These are phyloP conservation scores for Eristalis intricaria DNA, from an alignment of 2,888 invertebrate genomes.

Conservation along the genomic window DNA sequence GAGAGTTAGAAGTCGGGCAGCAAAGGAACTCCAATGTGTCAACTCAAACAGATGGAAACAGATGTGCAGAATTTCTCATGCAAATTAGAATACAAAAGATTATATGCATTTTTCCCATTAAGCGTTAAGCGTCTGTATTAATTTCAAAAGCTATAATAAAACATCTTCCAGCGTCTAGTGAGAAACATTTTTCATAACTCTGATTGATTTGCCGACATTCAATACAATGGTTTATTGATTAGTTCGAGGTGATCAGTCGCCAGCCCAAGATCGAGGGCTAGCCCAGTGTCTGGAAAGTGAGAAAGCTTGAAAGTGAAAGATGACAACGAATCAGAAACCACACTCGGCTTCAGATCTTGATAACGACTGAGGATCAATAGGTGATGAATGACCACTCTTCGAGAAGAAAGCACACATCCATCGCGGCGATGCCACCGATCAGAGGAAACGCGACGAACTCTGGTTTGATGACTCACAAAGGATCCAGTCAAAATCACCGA, in stretches of 20 bases:
- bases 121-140: too few relatives aligned
- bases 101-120: too few relatives aligned
- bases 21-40: too few relatives aligned
- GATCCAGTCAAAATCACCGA: too few relatives aligned
- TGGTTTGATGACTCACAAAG: too few relatives aligned
- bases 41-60: too few relatives aligned
- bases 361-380: not conserved
- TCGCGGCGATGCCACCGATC: not conserved
- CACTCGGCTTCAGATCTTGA: not conserved
- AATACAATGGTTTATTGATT: not conserved
- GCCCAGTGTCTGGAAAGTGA: not conserved
- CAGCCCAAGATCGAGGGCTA: not conserved
- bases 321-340: not conserved
- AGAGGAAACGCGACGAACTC: too few relatives aligned
- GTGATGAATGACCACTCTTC: not conserved
- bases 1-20: too few relatives aligned
- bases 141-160: too few relatives aligned
- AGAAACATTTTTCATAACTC: not conserved
- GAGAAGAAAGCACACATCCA: not conserved
- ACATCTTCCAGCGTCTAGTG: too few relatives aligned
- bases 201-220: not conserved
- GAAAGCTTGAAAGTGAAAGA: not conserved
- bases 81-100: too few relatives aligned
- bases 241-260: not conserved
- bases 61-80: too few relatives aligned